Base-by-base conservation (phyloP, 2,113 vertebrate species). In the Garra rufa region DNA sequence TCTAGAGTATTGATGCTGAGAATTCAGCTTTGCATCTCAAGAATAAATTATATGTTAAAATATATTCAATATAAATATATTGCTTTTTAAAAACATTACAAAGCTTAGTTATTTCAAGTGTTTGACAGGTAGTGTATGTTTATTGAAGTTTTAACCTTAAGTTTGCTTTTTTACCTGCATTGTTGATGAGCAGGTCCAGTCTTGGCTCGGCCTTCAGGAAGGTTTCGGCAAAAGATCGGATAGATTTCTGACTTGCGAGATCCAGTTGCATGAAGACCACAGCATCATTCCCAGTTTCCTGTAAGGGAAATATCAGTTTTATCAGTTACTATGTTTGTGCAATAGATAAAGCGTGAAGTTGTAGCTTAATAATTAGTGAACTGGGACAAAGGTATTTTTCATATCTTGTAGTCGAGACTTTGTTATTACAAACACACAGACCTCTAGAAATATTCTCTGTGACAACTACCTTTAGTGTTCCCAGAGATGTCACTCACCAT, bases 141-240 rank as follows among this genome's bases (percentile, higher is more conserved):
- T n/a, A 9, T 11, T 10, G 9, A 41, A 7, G 67, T 43, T 14
- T 13, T 43, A 41, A 13, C 7, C 8, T 19, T 67, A 30, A 1
- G 17, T 41, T 69, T 69, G 65, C 9, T 41, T 63, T 17, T 38
- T 77, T 44, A 81, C 79, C 79, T 9, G 79, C 79, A 3, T 81
- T 81, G 55, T 81, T 81, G 3, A 81, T 81, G 4, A 81, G 79
- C 19, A 81, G 79, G 46, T 81, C 79, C 28, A 81, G 30, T 81
- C 79, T 69, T 46, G 28, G 28, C 65, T 81, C 79, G 0, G 19
- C 3, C 28, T 81, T 70, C 28, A 81, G 65, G 63, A 81, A 81
- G 79, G 11, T 81, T 52, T 81, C 65, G 1, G 79, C 65, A 69
- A 70, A 81, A 9, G 30, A 17, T 1, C 46, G 21, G 10, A 81